A percentile compares a stretch with the other conserved stretches of the same genome.
phyloP scores from a whole-genome alignment of 2,113 vertebrate species.

The Rhinolophus sinicus region DNA sequence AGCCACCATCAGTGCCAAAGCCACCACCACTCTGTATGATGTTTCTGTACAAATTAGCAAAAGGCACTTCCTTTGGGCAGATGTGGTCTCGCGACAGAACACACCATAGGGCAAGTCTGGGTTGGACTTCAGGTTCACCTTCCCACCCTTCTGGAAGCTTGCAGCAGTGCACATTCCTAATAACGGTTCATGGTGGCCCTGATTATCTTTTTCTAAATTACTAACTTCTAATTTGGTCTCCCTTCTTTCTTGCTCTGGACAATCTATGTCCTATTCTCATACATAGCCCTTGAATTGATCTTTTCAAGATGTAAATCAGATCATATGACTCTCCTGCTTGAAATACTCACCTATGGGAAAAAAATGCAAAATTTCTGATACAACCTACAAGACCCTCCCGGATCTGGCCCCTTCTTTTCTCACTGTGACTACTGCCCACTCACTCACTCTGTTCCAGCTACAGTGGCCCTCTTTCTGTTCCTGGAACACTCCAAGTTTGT shows the following conservation, averaged over 20 bases:
- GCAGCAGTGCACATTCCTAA: background rate
- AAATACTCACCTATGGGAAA: constrained; percentile 11
- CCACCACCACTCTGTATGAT: background rate
- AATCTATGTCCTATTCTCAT: background rate
- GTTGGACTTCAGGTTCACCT: background rate
- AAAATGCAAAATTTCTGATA: background rate
- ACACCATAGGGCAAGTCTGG: background rate
- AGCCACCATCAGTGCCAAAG: background rate
- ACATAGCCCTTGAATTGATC: background rate
- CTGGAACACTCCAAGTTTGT: background rate
- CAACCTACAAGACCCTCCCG: no score
- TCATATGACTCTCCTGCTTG: background rate
- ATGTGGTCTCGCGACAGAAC: background rate
- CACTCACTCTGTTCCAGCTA: background rate
- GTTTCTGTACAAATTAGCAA: background rate
- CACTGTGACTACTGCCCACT: background rate
- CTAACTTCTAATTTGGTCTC: background rate
- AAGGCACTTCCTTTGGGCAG: background rate
- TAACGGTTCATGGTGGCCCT: fast-evolving
- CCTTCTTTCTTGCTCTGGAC: background rate
- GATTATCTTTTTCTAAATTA: background rate
- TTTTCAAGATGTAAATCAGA: constrained; percentile 40
- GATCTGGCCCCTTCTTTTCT: background rate
- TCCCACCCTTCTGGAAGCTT: background rate
- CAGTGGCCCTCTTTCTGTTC: background rate